Conservation (phyloP, 2,113 vertebrate genomes). For the Petrocephalus microphthalmus region DNA sequence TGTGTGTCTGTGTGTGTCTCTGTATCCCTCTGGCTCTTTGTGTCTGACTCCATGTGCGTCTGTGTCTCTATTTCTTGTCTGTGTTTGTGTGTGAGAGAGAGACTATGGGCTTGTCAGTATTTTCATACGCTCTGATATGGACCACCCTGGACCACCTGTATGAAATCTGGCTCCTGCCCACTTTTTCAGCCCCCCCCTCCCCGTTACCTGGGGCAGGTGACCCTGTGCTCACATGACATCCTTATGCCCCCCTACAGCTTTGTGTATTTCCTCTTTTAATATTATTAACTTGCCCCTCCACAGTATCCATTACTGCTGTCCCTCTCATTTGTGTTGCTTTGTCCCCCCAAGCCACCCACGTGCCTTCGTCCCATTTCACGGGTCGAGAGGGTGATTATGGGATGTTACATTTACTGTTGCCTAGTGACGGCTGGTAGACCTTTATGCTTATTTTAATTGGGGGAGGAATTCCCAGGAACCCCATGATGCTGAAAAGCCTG, state of each 20-base stretch:
- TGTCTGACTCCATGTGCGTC: too few relatives aligned
- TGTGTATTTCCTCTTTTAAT: background rate
- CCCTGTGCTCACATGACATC: background rate
- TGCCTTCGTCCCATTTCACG: background rate
- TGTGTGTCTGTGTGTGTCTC: background rate
- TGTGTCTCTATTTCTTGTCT: too few relatives aligned
- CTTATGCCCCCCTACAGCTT: background rate
- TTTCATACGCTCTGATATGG: background rate
- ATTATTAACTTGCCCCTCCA: background rate
- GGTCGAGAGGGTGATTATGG: background rate
- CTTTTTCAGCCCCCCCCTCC: background rate
- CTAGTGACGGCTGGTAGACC: background rate
- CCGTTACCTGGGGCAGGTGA: background rate
- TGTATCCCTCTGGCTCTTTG: background rate
- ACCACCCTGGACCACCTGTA: background rate
- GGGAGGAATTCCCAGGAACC: background rate
- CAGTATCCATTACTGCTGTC: background rate
- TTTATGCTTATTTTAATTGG: background rate
- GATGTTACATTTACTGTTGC: background rate
- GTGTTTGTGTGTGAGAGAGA: background rate
- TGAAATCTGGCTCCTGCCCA: background rate
- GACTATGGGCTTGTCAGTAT: background rate
- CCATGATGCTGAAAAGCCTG: background rate
- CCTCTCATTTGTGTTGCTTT: background rate
- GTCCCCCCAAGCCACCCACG: background rate